Evolutionary conservation across 2,797 vertebrate species (phyloP).

Genomic region (Coluber constrictor): DNA sequence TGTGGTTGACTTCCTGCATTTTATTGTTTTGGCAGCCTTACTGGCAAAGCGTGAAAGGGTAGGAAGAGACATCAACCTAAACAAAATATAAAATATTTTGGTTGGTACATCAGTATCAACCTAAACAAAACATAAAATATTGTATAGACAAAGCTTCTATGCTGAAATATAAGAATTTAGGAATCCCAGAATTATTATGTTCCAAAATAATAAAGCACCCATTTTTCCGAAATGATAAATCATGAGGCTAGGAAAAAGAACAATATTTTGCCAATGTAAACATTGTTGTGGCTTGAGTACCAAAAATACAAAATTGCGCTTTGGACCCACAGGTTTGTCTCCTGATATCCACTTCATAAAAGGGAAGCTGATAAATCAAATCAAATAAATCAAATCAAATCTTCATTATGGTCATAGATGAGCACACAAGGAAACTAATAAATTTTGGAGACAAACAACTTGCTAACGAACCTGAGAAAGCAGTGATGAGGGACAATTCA

Average conservation of each 20-base stretch:
- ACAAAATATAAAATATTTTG: conserved; percentile 12
- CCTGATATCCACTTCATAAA: neutral
- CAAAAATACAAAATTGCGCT: neutral
- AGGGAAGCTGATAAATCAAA: neutral
- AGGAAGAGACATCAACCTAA: conserved; percentile 5
- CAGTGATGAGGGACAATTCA: neutral
- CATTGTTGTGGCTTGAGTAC: neutral
- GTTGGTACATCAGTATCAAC: neutral
- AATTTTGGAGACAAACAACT: neutral
- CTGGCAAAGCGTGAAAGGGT: conserved; percentile 30
- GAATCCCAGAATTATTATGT: neutral
- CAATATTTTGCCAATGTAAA: neutral
- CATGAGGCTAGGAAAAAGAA: neutral
- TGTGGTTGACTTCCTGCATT: conserved; percentile 43
- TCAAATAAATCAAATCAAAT: neutral
- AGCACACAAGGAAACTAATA: neutral
- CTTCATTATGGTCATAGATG: neutral
- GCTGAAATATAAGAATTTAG: neutral
- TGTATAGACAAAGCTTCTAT: neutral
- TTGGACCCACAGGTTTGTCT: neutral
- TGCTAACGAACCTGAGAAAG: neutral
- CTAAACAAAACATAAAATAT: conserved; percentile 5
- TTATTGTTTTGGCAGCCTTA: conserved; percentile 42
- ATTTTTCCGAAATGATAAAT: neutral
- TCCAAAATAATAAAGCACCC: neutral